phyloP scores from a whole-genome alignment of 2,113 vertebrate genomes.

The Sclerurus mexicanus region DNA sequence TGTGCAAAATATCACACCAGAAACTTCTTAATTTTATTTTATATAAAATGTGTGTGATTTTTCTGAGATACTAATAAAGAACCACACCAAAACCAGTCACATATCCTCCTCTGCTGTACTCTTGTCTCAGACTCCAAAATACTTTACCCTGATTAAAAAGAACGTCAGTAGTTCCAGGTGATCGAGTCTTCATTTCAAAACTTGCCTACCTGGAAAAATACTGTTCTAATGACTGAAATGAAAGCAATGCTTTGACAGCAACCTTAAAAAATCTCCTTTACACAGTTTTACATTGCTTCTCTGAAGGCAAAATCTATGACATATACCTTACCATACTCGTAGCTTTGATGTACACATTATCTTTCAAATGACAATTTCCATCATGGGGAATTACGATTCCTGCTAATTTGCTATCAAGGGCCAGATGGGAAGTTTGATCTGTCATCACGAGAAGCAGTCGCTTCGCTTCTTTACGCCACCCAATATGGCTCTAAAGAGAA shows the following conservation, averaged over 20 bases:
- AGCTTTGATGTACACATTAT: conserved; percentile 88
- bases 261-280: neutral
- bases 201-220: neutral
- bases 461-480: conserved; percentile 94
- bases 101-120: neutral
- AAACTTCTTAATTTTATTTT: neutral
- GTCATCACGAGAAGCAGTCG: conserved; percentile 94
- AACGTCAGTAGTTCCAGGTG: neutral
- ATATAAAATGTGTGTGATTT: neutral
- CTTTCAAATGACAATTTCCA: conserved; percentile 91
- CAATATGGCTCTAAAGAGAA: conserved; percentile 83
- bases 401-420: conserved; percentile 93
- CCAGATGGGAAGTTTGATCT: conserved; percentile 95
- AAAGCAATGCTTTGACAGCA: neutral
- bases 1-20: neutral
- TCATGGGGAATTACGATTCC: conserved; percentile 94
- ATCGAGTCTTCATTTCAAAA: neutral
- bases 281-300: neutral
- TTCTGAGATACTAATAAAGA: neutral
- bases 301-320: neutral
- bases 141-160: neutral
- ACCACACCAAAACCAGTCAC: neutral
- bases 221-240: neutral
- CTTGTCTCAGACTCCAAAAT: neutral
- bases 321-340: conserved; percentile 88